Percentiles rank a stretch among this genome's conserved stretches.
phyloP scores from a whole-genome alignment of 2,113 vertebrate species.

The Vombatus ursinus region DNA sequence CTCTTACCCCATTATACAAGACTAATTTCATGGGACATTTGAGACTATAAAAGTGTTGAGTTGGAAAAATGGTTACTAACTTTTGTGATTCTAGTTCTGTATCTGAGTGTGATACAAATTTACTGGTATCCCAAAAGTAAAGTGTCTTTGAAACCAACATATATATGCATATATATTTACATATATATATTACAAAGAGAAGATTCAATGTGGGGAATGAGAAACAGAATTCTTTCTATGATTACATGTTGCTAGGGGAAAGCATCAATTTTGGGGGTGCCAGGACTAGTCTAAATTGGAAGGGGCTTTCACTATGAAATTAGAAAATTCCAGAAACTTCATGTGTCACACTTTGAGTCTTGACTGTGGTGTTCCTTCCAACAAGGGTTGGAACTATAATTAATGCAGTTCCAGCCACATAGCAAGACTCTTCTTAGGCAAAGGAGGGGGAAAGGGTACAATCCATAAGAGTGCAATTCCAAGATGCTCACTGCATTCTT shows the following conservation, averaged over 20 bases:
- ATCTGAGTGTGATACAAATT: neutral
- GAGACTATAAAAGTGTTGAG: neutral
- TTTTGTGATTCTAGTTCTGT: neutral
- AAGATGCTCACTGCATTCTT: neutral
- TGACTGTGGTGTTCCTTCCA: too few relatives aligned
- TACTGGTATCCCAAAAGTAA: neutral
- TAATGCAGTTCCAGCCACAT: neutral
- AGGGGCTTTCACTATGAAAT: rapidly evolving
- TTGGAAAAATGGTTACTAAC: neutral
- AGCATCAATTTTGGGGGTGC: neutral
- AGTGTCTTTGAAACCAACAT: neutral
- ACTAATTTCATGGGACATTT: neutral
- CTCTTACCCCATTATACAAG: too few relatives aligned
- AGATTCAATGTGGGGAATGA: neutral
- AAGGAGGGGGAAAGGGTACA: neutral
- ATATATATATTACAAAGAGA: neutral
- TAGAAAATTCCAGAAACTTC: neutral
- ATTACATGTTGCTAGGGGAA: neutral
- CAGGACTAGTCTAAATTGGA: neutral
- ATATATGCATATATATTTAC: neutral
- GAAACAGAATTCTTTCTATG: neutral
- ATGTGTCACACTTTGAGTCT: neutral
- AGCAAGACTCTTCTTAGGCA: neutral
- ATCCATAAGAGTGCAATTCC: neutral
- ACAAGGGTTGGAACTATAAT: rapidly evolving